These are phyloP conservation scores for Molothrus aeneus DNA, from an alignment of 2,797 vertebrate genomes.

Conservation along the genomic window DNA sequence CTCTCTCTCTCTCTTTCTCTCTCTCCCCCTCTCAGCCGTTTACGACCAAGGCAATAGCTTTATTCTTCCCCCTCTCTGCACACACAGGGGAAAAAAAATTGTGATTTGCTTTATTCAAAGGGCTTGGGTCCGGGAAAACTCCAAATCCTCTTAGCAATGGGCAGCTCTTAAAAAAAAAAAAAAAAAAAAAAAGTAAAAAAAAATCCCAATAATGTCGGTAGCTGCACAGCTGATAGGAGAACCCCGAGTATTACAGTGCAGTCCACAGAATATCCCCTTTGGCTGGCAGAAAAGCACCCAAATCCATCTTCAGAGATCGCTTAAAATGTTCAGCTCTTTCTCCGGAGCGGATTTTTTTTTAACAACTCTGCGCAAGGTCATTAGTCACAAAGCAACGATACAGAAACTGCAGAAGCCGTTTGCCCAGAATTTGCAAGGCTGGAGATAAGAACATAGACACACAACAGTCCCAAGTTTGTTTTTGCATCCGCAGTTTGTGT, in stretches of 20 bases:
- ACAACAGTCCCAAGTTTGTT: constrained; percentile 76
- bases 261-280: constrained; percentile 59
- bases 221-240: constrained; percentile 21
- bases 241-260: constrained; percentile 43
- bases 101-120: constrained; percentile 66
- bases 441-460: constrained; percentile 42
- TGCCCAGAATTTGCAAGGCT: constrained; percentile 59
- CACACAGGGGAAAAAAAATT: not conserved
- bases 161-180: constrained; percentile 1
- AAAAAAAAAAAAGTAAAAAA: not conserved
- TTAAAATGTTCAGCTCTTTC: constrained; percentile 64
- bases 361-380: constrained; percentile 83
- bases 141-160: constrained; percentile 61
- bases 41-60: constrained; percentile 58
- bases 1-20: not conserved
- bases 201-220: constrained; percentile 47
- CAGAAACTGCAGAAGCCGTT: constrained; percentile 71
- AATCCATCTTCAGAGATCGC: constrained; percentile 71
- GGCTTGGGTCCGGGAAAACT: constrained; percentile 61
- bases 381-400: constrained; percentile 76
- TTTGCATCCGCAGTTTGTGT: constrained; percentile 79
- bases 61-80: constrained; percentile 30
- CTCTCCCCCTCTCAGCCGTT: constrained; percentile 21
- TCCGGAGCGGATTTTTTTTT: constrained; percentile 69
- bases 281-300: constrained; percentile 55